These are phyloP conservation scores for Silurus lanzhouensis DNA, from an alignment of 2,797 vertebrate species.

Conservation along the genomic window DNA sequence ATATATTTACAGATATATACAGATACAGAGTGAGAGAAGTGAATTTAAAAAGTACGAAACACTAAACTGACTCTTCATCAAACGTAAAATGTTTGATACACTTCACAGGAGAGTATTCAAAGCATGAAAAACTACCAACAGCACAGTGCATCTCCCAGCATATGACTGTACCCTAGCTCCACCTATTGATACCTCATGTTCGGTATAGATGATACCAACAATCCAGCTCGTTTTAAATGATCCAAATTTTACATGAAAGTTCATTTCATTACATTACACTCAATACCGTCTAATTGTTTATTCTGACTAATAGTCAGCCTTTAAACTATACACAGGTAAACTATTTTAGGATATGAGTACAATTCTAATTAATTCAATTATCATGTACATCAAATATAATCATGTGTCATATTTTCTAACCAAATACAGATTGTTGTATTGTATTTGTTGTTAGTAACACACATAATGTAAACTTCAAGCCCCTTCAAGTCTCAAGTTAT, in stretches of 20 bases:
- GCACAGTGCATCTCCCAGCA: constrained; percentile 38
- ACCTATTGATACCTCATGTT: constrained; percentile 68
- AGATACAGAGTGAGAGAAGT: neutral
- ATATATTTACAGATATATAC: too few species aligned
- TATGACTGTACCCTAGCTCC: constrained; percentile 70
- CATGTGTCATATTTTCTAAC: neutral
- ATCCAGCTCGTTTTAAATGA: neutral
- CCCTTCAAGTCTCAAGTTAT: neutral
- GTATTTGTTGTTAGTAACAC: neutral
- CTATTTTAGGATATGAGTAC: neutral
- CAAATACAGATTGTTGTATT: neutral
- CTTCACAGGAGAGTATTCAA: neutral
- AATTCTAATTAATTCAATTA: neutral
- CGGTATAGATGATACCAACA: constrained; percentile 21
- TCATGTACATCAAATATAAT: neutral
- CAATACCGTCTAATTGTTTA: neutral
- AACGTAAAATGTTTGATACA: neutral
- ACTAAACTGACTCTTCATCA: neutral
- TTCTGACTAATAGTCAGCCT: neutral
- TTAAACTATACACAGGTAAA: neutral
- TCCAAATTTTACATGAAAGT: neutral
- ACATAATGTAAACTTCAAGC: neutral
- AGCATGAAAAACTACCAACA: constrained; percentile 1
- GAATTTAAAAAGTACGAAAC: neutral
- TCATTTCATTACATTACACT: neutral